phyloP scores from a whole-genome alignment of 2,113 vertebrate genomes.

The Leptobrachium leishanense region DNA sequence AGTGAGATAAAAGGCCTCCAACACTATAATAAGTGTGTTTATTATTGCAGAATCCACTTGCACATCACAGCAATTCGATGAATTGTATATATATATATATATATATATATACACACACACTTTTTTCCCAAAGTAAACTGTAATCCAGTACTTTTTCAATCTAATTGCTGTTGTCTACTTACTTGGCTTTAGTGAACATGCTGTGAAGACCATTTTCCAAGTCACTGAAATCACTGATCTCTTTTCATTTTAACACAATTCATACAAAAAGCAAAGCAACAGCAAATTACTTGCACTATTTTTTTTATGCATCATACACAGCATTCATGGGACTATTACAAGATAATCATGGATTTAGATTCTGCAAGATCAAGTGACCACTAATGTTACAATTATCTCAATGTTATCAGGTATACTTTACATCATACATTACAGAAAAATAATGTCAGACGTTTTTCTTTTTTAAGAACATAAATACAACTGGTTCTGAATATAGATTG shows the following conservation, averaged over 20 bases:
- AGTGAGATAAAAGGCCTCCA: too few relatives aligned
- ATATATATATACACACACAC: too few relatives aligned
- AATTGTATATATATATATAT: too few relatives aligned
- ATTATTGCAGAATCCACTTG: too few relatives aligned
- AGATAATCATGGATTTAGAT: constrained; percentile 15
- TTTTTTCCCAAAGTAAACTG: background rate
- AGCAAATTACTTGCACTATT: constrained; percentile 1
- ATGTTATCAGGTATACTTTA: background rate
- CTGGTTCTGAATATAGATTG: too few relatives aligned
- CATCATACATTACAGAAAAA: background rate
- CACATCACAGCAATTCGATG: too few relatives aligned
- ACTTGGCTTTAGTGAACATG: background rate
- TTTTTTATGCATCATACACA: background rate
- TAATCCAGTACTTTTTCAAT: background rate
- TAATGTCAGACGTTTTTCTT: too few relatives aligned
- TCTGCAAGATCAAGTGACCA: background rate
- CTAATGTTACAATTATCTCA: constrained; percentile 12
- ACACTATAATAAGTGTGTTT: too few relatives aligned
- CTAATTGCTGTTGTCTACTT: background rate
- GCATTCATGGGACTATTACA: background rate
- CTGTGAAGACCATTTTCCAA: constrained; percentile 11
- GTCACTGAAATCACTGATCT: background rate
- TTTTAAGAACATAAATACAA: too few relatives aligned
- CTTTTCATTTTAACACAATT: constrained; percentile 8
- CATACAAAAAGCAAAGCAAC: background rate